phyloP scores from a whole-genome alignment of 2,888 invertebrate species.

The Drosophila longiperda region DNA sequence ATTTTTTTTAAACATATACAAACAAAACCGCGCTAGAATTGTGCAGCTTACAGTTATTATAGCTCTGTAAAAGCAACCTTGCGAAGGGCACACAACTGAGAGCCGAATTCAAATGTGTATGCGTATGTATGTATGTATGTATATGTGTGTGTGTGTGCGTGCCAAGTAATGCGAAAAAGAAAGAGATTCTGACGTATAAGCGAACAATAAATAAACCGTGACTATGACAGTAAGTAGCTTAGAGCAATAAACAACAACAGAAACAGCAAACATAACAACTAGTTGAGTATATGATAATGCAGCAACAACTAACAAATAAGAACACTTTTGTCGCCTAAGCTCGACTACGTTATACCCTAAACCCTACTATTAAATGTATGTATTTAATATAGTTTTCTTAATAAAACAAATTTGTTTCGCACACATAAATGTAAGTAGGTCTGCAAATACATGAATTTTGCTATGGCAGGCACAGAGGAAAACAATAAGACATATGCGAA shows the following conservation, averaged over 20 bases:
- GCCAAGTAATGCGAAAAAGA: conserved; percentile 21
- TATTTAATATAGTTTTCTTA: background rate
- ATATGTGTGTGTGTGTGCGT: background rate
- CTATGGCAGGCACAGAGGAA: background rate
- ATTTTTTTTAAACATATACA: conserved; percentile 37
- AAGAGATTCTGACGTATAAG: conserved; percentile 18
- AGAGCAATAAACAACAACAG: conserved; percentile 29
- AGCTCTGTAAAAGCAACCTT: conserved; percentile 47
- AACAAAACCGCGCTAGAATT: conserved; percentile 27
- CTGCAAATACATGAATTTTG: background rate
- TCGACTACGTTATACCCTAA: background rate
- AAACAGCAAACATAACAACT: conserved; percentile 12
- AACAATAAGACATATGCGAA: background rate
- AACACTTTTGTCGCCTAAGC: background rate
- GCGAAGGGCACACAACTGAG: conserved; percentile 52
- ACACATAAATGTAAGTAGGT: background rate
- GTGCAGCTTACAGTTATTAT: conserved; percentile 26
- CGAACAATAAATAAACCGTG: conserved; percentile 40
- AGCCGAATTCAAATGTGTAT: conserved; percentile 9
- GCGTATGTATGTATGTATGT: background rate
- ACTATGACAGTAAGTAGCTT: conserved; percentile 56
- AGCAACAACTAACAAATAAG: conserved; percentile 23
- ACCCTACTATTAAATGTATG: background rate
- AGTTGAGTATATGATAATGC: conserved; percentile 43
- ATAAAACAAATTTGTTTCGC: background rate